Conservation (phyloP, 2,888 invertebrate species). For the Tribolium freemani region DNA sequence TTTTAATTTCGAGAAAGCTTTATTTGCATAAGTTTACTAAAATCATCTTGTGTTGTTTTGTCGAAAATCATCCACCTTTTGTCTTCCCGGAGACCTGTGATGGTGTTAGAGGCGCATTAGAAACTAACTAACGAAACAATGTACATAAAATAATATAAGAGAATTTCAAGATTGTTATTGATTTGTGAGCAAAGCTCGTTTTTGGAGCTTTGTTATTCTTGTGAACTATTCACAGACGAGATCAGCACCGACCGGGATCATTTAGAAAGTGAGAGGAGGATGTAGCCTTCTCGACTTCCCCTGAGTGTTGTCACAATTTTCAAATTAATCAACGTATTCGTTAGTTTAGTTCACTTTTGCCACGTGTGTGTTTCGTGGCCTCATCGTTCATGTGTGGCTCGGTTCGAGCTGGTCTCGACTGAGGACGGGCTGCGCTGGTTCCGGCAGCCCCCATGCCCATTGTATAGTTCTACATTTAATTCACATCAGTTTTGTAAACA, state of each 20-base stretch:
- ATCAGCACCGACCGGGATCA: constrained; percentile 58
- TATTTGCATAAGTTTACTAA: constrained; percentile 35
- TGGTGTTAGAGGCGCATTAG: constrained; percentile 58
- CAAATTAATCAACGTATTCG: constrained; percentile 19
- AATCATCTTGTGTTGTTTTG: constrained; percentile 34
- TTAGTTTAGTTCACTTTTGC: constrained; percentile 46
- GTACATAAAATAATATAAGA: constrained; percentile 53
- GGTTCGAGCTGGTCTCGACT: constrained; percentile 65
- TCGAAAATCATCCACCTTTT: constrained; percentile 42
- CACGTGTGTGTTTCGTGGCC: constrained; percentile 47
- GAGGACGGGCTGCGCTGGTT: constrained; percentile 55
- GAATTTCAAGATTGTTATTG: constrained; percentile 45
- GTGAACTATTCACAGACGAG: constrained; percentile 52
- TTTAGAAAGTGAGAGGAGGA: constrained; percentile 55
- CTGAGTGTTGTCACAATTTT: constrained; percentile 60
- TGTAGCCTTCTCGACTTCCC: constrained; percentile 60
- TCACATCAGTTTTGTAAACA: constrained; percentile 66
- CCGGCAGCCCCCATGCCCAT: constrained; percentile 53
- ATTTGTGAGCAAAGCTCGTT: constrained; percentile 40
- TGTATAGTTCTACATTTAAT: constrained; percentile 61
- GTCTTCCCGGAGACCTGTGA: constrained; percentile 63
- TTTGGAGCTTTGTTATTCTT: constrained; percentile 34
- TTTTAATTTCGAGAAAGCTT: constrained; percentile 33
- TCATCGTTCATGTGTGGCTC: constrained; percentile 46
- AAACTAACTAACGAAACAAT: constrained; percentile 52